phyloP scores from a whole-genome alignment of 2,888 invertebrate genomes.

The Microctonus hyperodae region DNA sequence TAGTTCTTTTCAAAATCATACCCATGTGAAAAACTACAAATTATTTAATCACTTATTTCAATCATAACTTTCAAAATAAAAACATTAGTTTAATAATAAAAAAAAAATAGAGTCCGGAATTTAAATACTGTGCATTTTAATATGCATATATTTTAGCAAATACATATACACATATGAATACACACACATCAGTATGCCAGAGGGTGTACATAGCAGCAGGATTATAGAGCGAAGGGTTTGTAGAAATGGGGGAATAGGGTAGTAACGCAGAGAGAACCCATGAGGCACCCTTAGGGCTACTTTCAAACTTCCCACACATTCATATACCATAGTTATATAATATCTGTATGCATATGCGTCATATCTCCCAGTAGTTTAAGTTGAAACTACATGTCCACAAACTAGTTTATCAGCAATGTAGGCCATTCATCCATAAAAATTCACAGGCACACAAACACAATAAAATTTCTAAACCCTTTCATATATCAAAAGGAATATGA shows the following conservation, averaged over 20 bases:
- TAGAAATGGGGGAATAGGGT: not conserved
- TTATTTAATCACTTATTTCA: too few relatives aligned
- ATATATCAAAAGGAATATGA: not conserved
- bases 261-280: constrained; percentile 4
- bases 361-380: not conserved
- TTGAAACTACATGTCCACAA: not conserved
- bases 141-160: too few relatives aligned
- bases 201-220: not conserved
- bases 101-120: too few relatives aligned
- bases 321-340: too few relatives aligned
- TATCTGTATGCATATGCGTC: not conserved
- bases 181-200: not conserved
- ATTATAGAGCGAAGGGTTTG: not conserved
- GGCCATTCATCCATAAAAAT: not conserved
- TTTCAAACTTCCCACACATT: not conserved
- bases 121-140: too few relatives aligned
- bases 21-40: too few relatives aligned
- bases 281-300: constrained; percentile 13
- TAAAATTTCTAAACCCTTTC: not conserved
- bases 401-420: not conserved
- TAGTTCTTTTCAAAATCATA: too few relatives aligned
- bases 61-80: too few relatives aligned
- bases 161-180: not conserved
- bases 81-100: too few relatives aligned
- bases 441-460: not conserved